These are phyloP conservation scores for Bombus huntii DNA, from an alignment of 1,140 invertebrate species.

Conservation along the genomic window DNA sequence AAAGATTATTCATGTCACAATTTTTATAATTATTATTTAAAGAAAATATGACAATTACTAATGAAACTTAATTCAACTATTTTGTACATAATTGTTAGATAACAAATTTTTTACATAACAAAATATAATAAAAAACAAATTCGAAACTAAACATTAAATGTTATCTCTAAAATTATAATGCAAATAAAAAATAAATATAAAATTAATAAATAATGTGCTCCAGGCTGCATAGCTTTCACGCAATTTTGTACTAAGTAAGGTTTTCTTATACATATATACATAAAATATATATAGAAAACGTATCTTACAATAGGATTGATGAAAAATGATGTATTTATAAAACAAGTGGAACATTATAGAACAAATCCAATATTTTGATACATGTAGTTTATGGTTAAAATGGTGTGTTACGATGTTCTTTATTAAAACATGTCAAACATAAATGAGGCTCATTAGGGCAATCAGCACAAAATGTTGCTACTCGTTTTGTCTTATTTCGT, in stretches of 20 bases:
- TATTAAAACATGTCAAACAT: not conserved
- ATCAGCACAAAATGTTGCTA: not conserved
- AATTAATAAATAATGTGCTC: not conserved
- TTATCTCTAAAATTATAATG: not conserved
- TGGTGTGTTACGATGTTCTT: not conserved
- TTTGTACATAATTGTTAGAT: conserved; percentile 6
- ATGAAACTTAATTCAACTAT: not conserved
- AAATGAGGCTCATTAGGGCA: not conserved
- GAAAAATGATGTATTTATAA: not conserved
- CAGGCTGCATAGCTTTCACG: not conserved
- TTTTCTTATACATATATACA: not conserved
- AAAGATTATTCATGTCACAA: not conserved
- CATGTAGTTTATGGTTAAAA: not conserved
- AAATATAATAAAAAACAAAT: not conserved
- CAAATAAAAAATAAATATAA: not conserved
- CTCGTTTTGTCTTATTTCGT: not conserved
- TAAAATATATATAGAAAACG: not conserved
- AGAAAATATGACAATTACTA: not conserved
- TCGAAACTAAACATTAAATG: not conserved
- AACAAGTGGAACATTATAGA: not conserved
- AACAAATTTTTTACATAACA: conserved; percentile 3
- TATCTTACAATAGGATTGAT: not conserved
- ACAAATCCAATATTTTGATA: not conserved
- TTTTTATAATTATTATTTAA: not conserved
- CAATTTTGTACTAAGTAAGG: not conserved